Evolutionary conservation across 2,797 vertebrate genomes (phyloP), one percentile per base, ranked within the genome.

Genomic region (Brachymystax lenok): DNA sequence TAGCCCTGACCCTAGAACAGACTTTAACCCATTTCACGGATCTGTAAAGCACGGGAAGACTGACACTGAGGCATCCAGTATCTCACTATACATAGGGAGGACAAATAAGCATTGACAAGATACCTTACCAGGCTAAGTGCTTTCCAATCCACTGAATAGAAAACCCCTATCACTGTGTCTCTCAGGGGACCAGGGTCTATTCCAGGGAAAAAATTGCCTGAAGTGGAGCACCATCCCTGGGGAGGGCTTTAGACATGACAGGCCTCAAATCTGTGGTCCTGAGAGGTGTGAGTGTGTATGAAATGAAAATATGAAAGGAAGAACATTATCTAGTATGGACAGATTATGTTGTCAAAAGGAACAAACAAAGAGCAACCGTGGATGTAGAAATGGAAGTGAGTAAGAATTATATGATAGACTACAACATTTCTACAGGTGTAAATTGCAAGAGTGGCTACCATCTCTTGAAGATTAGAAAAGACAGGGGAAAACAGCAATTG

Each of bases 111-210:
- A 24, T 24, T 63, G 33, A 24, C 35, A 12, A 52, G 70, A 14
- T 13, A 46, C 35, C 35, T 46, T 46, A 6, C 10, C 1, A 82
- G 74, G 78, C 82, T 83, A 85, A 89, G 87, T 88, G 83, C 83
- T 85, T 88, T 85, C 79, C 77, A 73, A 71, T 81, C 69, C 73
- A 63, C 71, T 79, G 70, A 86, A 83, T 74, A 77, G 61, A 83
- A 79, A 46, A 64, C 77, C 74, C 64, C 66, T 21, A 83, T 82
- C 77, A 72, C 77, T 79, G 77, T 79, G 74, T 17, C 30, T 17
- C 54, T 80, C 78, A 27, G 79, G 80, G 79, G 84, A 83, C 14
- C 0, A 5, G 68, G 51, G 69, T 73, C 71, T 59, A 16, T 73
- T 82, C 52, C 59, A 69, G 61, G 81, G 81, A 76, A 82, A 79